These are phyloP conservation scores for Platerodrilus igneus DNA, from an alignment of 2,888 invertebrate genomes.

Conservation along the genomic window DNA sequence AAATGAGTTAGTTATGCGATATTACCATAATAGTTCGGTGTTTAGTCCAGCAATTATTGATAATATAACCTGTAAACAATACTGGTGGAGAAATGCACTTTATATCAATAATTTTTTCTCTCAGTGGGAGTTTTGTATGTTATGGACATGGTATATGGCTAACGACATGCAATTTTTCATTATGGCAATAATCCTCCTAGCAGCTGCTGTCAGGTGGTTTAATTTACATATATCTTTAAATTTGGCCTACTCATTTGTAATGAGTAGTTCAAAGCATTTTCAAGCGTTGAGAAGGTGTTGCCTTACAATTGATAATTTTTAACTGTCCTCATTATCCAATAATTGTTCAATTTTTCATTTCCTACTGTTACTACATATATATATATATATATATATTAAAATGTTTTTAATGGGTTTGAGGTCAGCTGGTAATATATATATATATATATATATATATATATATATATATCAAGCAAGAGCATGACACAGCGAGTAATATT, in stretches of 20 bases:
- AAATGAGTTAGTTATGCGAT: conserved; percentile 66
- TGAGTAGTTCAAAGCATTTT: no score
- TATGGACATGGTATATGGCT: conserved; percentile 81
- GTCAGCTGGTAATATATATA: no score
- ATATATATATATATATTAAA: no score
- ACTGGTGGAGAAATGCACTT: conserved; percentile 81
- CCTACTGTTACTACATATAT: no score
- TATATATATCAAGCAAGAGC: no score
- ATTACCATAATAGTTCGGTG: conserved; percentile 66
- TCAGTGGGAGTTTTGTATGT: conserved; percentile 72
- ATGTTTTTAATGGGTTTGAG: no score
- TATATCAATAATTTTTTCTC: conserved; percentile 79
- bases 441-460: no score
- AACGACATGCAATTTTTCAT: conserved; percentile 76
- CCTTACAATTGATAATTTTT: no score
- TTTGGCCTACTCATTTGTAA: no score
- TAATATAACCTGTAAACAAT: conserved; percentile 67
- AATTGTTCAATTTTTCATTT: background rate
- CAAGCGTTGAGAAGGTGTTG: no score
- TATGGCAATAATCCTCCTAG: conserved; percentile 60
- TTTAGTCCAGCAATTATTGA: conserved; percentile 69
- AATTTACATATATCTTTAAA: no score
- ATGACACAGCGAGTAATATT: no score
- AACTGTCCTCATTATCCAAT: background rate
- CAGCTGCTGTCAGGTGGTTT: conserved; percentile 61